Evolutionary conservation across 2,113 vertebrate species (phyloP).

Genomic region (Takifugu flavidus): DNA sequence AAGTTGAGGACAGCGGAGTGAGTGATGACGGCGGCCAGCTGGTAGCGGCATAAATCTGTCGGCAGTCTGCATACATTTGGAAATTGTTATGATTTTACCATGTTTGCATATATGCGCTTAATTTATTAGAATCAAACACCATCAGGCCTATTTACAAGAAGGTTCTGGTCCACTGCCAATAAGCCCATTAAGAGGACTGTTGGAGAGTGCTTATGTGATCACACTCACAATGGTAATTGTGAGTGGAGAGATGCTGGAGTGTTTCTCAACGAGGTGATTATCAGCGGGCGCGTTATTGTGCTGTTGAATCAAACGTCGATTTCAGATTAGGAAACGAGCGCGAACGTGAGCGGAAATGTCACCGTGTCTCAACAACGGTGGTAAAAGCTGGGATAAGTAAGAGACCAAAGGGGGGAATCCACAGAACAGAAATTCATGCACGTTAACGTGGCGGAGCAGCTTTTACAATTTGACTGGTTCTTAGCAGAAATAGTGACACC

Average conservation of each 20-base stretch:
- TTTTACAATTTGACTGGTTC: no score
- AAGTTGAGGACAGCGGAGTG: constrained; percentile 63
- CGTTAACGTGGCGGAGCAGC: background rate
- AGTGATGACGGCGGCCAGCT: constrained; percentile 58
- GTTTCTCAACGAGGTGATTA: constrained; percentile 70
- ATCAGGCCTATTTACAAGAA: constrained; percentile 75
- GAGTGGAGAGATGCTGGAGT: constrained; percentile 64
- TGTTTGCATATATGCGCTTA: constrained; percentile 69
- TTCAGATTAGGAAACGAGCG: constrained; percentile 5
- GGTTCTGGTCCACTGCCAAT: constrained; percentile 71
- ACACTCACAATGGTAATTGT: constrained; percentile 76
- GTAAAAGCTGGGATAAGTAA: no score
- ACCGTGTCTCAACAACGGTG: no score
- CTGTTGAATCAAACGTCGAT: constrained; percentile 48
- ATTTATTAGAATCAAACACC: constrained; percentile 75
- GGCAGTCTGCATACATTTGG: constrained; percentile 50
- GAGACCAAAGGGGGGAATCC: background rate
- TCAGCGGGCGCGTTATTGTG: constrained; percentile 67
- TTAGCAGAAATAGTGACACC: no score
- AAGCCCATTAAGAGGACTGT: constrained; percentile 76
- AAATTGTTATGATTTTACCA: constrained; percentile 69
- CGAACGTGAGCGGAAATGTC: no score
- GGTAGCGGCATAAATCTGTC: constrained; percentile 56
- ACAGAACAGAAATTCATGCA: no score
- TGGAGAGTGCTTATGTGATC: constrained; percentile 70